Evolutionary conservation across 2,888 invertebrate species (phyloP).

Genomic region (Heliconius cydno): DNA sequence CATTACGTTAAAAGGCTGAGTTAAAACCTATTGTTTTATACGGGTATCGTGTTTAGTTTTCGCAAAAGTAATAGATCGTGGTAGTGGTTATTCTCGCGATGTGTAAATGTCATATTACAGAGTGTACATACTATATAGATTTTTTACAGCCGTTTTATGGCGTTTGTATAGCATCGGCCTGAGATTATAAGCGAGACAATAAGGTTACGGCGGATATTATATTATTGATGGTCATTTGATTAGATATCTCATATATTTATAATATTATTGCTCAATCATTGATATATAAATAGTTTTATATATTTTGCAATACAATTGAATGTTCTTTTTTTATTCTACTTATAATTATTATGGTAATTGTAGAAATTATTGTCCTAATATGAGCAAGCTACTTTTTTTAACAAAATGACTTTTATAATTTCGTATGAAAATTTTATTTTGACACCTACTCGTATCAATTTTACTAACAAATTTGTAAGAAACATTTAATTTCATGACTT

Average conservation of each 20-base stretch:
- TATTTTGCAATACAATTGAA: background rate
- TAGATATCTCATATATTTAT: slow-evolving; percentile 1
- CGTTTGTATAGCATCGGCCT: slow-evolving; percentile 66
- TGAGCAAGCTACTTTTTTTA: background rate
- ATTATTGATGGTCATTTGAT: background rate
- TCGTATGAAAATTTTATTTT: too few species aligned
- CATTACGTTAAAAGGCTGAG: slow-evolving; percentile 79
- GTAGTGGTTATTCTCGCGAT: slow-evolving; percentile 66
- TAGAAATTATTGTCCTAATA: too few species aligned
- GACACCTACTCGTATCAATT: background rate
- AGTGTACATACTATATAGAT: slow-evolving; percentile 56
- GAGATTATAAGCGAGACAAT: slow-evolving; percentile 68
- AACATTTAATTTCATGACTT: background rate
- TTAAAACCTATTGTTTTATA: slow-evolving; percentile 65
- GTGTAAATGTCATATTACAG: slow-evolving; percentile 38
- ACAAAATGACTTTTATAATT: background rate
- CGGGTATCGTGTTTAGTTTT: slow-evolving; percentile 67
- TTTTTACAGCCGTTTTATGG: slow-evolving; percentile 57
- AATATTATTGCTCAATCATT: background rate
- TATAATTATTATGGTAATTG: too few species aligned
- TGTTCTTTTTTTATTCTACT: background rate
- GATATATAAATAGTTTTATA: background rate
- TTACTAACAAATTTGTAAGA: background rate
- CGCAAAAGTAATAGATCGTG: slow-evolving; percentile 55
- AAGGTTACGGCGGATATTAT: slow-evolving; percentile 49